Evolutionary conservation across 2,888 invertebrate species (phyloP).

Genomic region (Athrips mouffetella): DNA sequence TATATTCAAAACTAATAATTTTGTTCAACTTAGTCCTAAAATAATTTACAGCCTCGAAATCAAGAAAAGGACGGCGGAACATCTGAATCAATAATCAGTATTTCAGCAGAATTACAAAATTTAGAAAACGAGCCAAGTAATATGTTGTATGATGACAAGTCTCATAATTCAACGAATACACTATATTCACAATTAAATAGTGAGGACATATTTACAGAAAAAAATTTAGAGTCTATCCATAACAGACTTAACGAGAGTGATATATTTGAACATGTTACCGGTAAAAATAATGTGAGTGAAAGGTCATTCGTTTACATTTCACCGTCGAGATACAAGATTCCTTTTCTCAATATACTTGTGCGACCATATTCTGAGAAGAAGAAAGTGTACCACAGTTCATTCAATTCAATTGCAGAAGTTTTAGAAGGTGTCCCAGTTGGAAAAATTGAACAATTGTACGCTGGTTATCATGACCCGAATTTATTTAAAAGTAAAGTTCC

Average conservation of each 20-base stretch:
- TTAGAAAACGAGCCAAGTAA: too few species aligned
- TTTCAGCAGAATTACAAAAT: too few species aligned
- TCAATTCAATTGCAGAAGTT: neutral
- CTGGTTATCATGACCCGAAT: neutral
- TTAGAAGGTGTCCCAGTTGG: neutral
- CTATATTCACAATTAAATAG: neutral
- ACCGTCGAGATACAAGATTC: conserved; percentile 43
- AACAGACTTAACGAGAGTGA: conserved; percentile 33
- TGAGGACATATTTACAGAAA: neutral
- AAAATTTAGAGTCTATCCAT: conserved; percentile 20
- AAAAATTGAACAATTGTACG: neutral
- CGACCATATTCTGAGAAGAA: neutral
- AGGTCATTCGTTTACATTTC: conserved; percentile 52
- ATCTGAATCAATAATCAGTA: too few species aligned
- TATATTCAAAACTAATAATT: too few species aligned
- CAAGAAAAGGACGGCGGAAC: too few species aligned
- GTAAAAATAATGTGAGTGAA: conserved; percentile 44
- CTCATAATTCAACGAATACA: neutral
- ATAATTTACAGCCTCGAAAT: too few species aligned
- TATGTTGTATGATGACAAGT: too few species aligned
- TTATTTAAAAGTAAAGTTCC: neutral
- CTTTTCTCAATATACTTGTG: conserved; percentile 17
- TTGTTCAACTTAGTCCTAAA: too few species aligned
- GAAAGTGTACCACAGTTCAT: neutral
- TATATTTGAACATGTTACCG: conserved; percentile 38